phyloP scores from a whole-genome alignment of 64 coral and sea anemone species.

The Montipora capricornis region DNA sequence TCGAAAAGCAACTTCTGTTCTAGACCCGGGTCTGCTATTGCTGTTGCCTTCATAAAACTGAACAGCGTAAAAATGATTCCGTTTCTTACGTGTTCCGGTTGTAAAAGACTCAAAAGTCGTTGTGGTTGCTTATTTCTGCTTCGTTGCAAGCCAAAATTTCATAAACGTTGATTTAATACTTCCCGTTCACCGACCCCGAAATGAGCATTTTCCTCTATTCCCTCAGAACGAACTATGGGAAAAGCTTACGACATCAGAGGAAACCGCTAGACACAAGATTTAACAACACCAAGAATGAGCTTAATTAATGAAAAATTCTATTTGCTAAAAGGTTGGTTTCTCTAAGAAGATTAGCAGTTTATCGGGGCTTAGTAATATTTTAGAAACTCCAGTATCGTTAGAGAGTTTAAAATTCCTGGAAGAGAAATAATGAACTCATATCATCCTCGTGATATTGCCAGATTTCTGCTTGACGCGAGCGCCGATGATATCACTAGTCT shows the following conservation, averaged over 20 bases:
- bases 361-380: neutral
- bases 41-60: too few species aligned
- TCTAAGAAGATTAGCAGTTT: conserved; percentile 46
- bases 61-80: neutral
- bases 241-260: conserved; percentile 14
- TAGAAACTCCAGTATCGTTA: neutral
- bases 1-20: too few species aligned
- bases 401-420: conserved; percentile 48
- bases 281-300: neutral
- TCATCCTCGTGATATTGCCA: neutral
- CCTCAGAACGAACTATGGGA: neutral
- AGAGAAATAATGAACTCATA: neutral
- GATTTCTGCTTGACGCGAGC: neutral
- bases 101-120: neutral
- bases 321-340: conserved; percentile 29
- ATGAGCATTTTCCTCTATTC: neutral
- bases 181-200: neutral
- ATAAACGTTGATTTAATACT: neutral
- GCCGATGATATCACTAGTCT: neutral
- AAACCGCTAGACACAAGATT: neutral
- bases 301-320: conserved; percentile 29
- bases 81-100: neutral
- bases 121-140: neutral
- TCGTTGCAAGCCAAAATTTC: neutral
- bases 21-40: too few species aligned